phyloP scores from a whole-genome alignment of 1,140 invertebrate species.

The Bombus affinis region DNA sequence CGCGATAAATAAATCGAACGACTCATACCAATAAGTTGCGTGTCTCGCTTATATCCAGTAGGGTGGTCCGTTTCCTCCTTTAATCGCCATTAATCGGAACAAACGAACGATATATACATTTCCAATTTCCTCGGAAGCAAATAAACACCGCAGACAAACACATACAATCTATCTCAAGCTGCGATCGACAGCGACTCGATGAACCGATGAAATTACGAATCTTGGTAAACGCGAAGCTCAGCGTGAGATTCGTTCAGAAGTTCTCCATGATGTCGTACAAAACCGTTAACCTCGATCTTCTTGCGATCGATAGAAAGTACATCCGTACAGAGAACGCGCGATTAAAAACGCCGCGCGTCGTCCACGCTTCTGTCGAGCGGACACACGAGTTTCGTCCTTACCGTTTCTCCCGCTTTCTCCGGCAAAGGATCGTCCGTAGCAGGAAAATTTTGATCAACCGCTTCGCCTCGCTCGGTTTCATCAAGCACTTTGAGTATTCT shows the following conservation, averaged over 20 bases:
- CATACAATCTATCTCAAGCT: too few relatives aligned
- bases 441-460: constrained; percentile 72
- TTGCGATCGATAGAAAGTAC: constrained; percentile 46
- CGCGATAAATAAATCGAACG: not conserved
- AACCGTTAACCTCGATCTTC: constrained; percentile 50
- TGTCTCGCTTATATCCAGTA: not conserved
- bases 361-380: not conserved
- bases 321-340: not conserved
- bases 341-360: not conserved
- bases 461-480: constrained; percentile 73
- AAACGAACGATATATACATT: not conserved
- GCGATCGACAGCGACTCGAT: not conserved
- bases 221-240: not conserved
- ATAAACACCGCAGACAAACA: not conserved
- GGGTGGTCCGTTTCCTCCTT: not conserved
- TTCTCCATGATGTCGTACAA: not conserved
- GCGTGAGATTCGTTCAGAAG: not conserved
- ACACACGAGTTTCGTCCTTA: constrained; percentile 39
- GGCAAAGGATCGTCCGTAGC: constrained; percentile 65
- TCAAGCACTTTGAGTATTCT: constrained; percentile 49
- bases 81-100: not conserved
- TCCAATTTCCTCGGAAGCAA: not conserved
- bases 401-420: constrained; percentile 70
- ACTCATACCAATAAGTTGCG: not conserved
- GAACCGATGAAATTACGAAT: constrained; percentile 10